Evolutionary conservation across 2,888 invertebrate species (phyloP), one percentile per base, ranked within the genome.

Genomic region (Oscheius sp.): DNA sequence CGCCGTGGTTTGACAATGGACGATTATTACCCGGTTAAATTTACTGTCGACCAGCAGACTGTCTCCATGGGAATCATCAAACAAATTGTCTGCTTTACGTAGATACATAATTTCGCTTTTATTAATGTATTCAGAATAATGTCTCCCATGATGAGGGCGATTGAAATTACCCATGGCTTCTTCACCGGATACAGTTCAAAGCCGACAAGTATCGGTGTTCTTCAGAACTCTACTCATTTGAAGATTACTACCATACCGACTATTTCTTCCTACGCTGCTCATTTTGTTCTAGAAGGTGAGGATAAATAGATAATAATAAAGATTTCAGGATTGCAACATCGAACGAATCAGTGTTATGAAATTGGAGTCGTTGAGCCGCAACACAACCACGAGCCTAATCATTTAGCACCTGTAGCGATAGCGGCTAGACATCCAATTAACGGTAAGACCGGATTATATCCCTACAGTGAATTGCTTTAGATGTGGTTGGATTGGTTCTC

Each of bases 141-240:
- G 9, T 76, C 76, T 9, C 76, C 77, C 1, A 57, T 78, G 9
- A 70, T 84, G 33, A 72, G 69, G 36, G 72, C 74, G 2, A 50
- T 84, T 0, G 82, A 84, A 56, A 74, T 84, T 12, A 75, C 77
- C 12, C 84, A 84, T 62, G 83, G 83, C 2, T 65, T 81, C 12
- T 83, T 74, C 69, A 84, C 84, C 0, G 80, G 81, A 2, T 84
- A 80, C 70, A 71, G 73, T n/a, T 71, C 82, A 0, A 68, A 51
- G n/a, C 22, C 57, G 14, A 47, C 57, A 9, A 57, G 64, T 9
- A 57, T 76, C 22, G 44, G 28, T 0, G n/a, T 72, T 36, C 24
- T 64, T 22, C 22, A 33, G 38, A 57, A 57, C 36, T 57, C 67
- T 6, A 67, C 57, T n/a, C 49, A 38, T 14, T 17, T 59, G 28